Conservation (phyloP, 1,140 invertebrate species). For the Dreissena rostriformis region DNA sequence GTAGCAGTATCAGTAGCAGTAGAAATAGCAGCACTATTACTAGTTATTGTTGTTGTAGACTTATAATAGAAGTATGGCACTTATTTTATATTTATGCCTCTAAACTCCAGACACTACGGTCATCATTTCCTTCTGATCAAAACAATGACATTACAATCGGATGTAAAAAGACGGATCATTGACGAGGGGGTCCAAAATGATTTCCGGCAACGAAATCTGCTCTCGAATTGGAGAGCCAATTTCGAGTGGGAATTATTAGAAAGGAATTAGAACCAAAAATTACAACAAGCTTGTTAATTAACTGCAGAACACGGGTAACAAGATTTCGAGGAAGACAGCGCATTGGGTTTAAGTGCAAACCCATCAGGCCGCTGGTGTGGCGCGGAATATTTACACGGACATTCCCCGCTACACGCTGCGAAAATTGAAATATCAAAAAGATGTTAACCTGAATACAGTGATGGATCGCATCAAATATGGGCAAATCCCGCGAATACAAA, state of each 20-base stretch:
- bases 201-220: conserved; percentile 56
- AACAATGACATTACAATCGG: conserved; percentile 31
- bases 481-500: conserved; percentile 19
- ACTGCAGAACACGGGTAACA: conserved; percentile 18
- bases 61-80: background rate
- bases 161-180: conserved; percentile 56
- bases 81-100: background rate
- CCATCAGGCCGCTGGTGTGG: conserved; percentile 15
- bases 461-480: conserved; percentile 1
- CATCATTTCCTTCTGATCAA: conserved; percentile 4
- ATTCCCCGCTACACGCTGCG: conserved; percentile 14
- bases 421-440: conserved; percentile 50
- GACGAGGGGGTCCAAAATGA: conserved; percentile 57
- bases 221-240: conserved; percentile 55
- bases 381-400: conserved; percentile 26
- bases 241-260: conserved; percentile 43
- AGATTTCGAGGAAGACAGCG: conserved; percentile 17
- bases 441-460: conserved; percentile 26
- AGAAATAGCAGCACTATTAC: background rate
- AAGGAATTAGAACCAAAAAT: conserved; percentile 31
- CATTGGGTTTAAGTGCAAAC: conserved; percentile 33
- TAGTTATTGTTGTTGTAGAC: background rate
- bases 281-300: conserved; percentile 43
- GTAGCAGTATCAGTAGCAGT: background rate
- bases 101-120: background rate